Conservation (phyloP, 2,888 invertebrate genomes). For the Microchrysa polita region DNA sequence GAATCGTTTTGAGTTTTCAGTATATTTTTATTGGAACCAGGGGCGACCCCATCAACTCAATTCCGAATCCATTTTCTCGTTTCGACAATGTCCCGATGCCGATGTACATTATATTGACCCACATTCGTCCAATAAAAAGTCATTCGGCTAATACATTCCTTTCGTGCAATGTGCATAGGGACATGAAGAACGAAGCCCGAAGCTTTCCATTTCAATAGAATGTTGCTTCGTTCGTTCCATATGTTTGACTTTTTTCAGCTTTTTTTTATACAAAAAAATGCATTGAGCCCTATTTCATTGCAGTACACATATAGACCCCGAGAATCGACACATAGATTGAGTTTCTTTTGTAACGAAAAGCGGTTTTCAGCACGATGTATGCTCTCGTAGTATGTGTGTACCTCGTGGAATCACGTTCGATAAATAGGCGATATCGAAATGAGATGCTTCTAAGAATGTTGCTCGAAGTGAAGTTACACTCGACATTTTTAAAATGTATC, state of each 20-base stretch:
- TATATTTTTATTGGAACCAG: slow-evolving; percentile 21
- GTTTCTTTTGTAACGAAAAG: background rate
- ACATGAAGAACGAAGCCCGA: slow-evolving; percentile 1
- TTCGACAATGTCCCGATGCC: slow-evolving; percentile 40
- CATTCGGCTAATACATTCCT: slow-evolving; percentile 38
- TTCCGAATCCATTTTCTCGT: slow-evolving; percentile 27
- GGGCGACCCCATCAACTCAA: slow-evolving; percentile 27
- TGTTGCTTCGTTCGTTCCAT: slow-evolving; percentile 14
- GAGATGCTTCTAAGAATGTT: background rate
- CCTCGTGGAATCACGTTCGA: background rate
- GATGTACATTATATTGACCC: slow-evolving; percentile 48
- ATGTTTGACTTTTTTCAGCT: background rate
- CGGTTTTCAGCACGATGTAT: slow-evolving; percentile 7
- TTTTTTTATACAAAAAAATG: background rate
- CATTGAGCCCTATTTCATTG: background rate
- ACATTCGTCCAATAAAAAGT: slow-evolving; percentile 46
- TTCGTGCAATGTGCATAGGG: background rate
- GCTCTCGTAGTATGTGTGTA: slow-evolving; percentile 5
- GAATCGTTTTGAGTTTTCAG: slow-evolving; percentile 7
- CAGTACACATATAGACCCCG: background rate
- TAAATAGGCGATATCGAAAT: slow-evolving; percentile 14
- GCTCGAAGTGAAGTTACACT: no score
- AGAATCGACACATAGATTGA: background rate
- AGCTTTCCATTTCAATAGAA: slow-evolving; percentile 33
- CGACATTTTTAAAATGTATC: no score